Conservation (phyloP, 2,888 invertebrate species). For the Drosophila picticornis region DNA sequence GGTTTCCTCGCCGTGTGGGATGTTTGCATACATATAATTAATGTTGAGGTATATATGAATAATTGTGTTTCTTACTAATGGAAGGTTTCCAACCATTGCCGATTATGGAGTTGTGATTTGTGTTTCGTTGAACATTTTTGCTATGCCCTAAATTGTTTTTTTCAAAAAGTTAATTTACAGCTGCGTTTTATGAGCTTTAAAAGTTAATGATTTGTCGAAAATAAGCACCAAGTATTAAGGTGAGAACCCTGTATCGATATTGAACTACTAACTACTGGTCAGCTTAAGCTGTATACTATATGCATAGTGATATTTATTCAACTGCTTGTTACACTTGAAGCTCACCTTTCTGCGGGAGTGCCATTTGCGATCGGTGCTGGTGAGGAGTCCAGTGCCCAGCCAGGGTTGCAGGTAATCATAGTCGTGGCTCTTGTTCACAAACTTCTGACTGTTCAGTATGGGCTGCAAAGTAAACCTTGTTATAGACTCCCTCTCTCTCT, state of each 20-base stretch:
- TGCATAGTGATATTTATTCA: neutral
- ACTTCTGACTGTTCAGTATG: constrained; percentile 87
- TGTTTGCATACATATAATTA: neutral
- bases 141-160: neutral
- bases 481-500: neutral
- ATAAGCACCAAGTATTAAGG: neutral
- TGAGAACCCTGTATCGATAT: neutral
- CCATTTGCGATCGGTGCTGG: constrained; percentile 88
- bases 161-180: neutral
- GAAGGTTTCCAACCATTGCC: neutral
- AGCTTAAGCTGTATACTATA: neutral
- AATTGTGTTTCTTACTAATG: neutral
- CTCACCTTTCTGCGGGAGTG: constrained; percentile 87
- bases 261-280: neutral
- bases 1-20: no score
- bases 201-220: neutral
- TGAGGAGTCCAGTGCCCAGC: constrained; percentile 87
- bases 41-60: neutral
- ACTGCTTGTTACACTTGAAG: neutral
- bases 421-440: constrained; percentile 87
- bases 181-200: neutral
- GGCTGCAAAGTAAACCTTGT: constrained; percentile 82
- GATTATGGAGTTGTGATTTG: neutral
- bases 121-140: neutral
- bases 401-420: constrained; percentile 87